phyloP scores from a whole-genome alignment of 2,888 invertebrate species.

The Clitarchus hookeri region DNA sequence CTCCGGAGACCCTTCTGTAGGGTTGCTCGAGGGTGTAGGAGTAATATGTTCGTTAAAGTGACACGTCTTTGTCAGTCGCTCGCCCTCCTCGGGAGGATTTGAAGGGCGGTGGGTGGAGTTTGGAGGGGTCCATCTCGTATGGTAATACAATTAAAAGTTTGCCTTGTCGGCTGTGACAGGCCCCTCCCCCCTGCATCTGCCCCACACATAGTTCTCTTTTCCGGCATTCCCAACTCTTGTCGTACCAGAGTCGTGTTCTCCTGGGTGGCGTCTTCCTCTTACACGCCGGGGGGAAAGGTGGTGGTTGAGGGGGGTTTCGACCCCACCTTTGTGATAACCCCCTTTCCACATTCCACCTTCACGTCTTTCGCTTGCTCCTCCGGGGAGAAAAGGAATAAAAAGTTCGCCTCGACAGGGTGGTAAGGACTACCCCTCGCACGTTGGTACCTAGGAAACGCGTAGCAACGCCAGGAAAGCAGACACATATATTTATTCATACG shows the following conservation, averaged over 20 bases:
- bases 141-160: constrained; percentile 25
- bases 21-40: not conserved
- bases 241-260: not conserved
- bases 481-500: not conserved
- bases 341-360: not conserved
- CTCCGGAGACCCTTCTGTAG: not conserved
- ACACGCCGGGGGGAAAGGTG: not conserved
- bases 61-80: not conserved
- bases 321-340: constrained; percentile 7
- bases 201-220: not conserved
- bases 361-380: not conserved
- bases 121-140: constrained; percentile 21
- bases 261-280: not conserved
- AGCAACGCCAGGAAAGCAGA: not conserved
- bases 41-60: not conserved
- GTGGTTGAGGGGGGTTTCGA: not conserved
- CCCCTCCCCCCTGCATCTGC: not conserved
- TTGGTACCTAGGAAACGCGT: not conserved
- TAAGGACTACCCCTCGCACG: too few species aligned
- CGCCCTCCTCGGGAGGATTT: not conserved
- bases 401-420: not conserved
- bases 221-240: not conserved
- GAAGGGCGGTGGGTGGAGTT: not conserved
- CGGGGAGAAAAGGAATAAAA: not conserved
- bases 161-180: constrained; percentile 16